Evolutionary conservation across 2,888 invertebrate species (phyloP).

Genomic region (Mayetiola destructor): DNA sequence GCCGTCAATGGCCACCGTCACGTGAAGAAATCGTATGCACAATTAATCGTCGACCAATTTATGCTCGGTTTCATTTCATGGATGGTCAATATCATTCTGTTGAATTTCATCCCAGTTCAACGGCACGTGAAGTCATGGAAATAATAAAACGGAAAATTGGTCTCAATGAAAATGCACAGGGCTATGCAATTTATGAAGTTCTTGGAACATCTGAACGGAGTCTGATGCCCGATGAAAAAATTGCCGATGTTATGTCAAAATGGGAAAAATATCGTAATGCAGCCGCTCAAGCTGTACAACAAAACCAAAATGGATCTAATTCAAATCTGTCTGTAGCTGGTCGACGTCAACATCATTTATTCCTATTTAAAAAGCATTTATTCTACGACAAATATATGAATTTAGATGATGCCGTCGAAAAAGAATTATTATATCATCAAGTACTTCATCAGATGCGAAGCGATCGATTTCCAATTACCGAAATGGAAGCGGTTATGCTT

Average conservation of each 20-base stretch:
- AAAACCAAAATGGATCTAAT: conserved; percentile 23
- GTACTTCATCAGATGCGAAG: conserved; percentile 78
- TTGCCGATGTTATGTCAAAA: conserved; percentile 86
- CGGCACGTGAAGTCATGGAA: conserved; percentile 75
- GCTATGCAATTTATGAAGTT: conserved; percentile 87
- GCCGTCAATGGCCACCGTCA: conserved; percentile 81
- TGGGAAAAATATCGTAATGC: conserved; percentile 81
- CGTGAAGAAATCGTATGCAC: conserved; percentile 86
- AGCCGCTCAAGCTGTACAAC: conserved; percentile 41
- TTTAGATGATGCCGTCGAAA: conserved; percentile 73
- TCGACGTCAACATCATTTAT: conserved; percentile 47
- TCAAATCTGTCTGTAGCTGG: conserved; percentile 38
- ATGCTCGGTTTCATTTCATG: conserved; percentile 81
- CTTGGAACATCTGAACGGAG: conserved; percentile 76
- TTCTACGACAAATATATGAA: conserved; percentile 68
- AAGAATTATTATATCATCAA: conserved; percentile 87
- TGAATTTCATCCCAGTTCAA: conserved; percentile 88
- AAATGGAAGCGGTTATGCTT: conserved; percentile 89
- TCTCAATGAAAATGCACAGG: conserved; percentile 36
- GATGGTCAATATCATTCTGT: conserved; percentile 91
- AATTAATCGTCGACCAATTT: conserved; percentile 76
- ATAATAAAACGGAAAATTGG: conserved; percentile 83
- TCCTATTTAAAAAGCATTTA: conserved; percentile 68
- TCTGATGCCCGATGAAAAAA: conserved; percentile 69
- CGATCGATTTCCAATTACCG: conserved; percentile 82